Conservation (phyloP, 2,888 invertebrate species). For the Chorisops tibialis region DNA sequence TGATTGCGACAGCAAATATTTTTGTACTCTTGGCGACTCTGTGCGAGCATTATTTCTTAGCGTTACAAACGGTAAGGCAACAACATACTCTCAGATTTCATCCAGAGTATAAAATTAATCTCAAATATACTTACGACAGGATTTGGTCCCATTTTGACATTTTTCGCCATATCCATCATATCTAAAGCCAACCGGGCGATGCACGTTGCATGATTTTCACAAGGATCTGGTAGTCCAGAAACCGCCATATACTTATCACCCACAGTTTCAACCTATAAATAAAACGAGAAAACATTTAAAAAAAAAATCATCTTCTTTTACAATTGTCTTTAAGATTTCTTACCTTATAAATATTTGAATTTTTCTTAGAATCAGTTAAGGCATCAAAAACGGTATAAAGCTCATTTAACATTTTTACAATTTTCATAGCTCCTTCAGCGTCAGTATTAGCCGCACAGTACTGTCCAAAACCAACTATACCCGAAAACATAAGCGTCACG, state of each 20-base stretch:
- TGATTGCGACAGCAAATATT: no score
- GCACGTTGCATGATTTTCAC: conserved; percentile 84
- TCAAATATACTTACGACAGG: conserved; percentile 81
- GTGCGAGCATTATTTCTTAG: no score
- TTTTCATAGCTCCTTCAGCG: conserved; percentile 92
- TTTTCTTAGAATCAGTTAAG: conserved; percentile 85
- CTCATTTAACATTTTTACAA: conserved; percentile 89
- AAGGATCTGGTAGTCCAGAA: conserved; percentile 89
- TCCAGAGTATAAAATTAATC: no score
- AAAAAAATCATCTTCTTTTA: not conserved
- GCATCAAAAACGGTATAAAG: conserved; percentile 93
- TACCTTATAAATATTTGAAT: conserved; percentile 94
- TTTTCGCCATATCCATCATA: conserved; percentile 91
- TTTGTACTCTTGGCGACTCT: no score
- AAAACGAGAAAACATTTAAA: not conserved
- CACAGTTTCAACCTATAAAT: conserved; percentile 84
- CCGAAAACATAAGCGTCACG: conserved; percentile 91
- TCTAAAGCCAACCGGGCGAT: conserved; percentile 87
- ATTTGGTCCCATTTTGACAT: conserved; percentile 81
- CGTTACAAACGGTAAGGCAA: no score
- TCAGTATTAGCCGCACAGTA: conserved; percentile 90
- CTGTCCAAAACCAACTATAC: conserved; percentile 86
- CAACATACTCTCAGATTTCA: no score
- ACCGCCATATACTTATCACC: conserved; percentile 99
- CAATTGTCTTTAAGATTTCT: conserved; percentile 19